phyloP scores from a whole-genome alignment of 2,113 vertebrate genomes.

The Haliaeetus leucogaster region DNA sequence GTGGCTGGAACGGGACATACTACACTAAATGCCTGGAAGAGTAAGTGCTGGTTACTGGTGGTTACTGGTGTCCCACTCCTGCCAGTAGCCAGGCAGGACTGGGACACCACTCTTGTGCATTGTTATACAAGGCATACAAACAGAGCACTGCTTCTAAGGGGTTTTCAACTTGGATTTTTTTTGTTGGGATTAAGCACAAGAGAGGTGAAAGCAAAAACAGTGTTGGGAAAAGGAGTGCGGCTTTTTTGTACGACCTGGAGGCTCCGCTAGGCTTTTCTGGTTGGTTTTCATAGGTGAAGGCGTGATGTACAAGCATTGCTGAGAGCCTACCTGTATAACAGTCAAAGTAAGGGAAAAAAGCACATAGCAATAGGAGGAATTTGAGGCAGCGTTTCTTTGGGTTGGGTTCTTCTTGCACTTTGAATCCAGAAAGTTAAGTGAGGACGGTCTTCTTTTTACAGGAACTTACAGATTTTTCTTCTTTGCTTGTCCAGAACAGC shows the following conservation, averaged over 20 bases:
- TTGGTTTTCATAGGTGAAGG: not conserved
- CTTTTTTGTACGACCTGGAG: not conserved
- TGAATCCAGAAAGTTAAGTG: not conserved
- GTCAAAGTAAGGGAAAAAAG: not conserved
- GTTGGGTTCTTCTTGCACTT: not conserved
- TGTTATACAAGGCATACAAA: not conserved
- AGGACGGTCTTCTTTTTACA: not conserved
- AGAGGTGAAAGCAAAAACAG: not conserved
- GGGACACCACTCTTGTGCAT: not conserved
- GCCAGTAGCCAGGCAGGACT: not conserved
- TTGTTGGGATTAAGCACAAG: not conserved
- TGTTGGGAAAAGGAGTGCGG: not conserved
- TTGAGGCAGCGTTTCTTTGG: not conserved
- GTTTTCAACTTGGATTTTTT: not conserved
- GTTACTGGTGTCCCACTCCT: not conserved
- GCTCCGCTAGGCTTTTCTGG: not conserved
- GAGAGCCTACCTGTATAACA: not conserved
- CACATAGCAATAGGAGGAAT: not conserved
- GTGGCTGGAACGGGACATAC: not conserved
- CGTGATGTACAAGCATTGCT: not conserved
- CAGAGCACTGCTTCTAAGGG: too few relatives aligned
- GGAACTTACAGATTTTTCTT: not conserved
- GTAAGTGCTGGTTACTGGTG: not conserved
- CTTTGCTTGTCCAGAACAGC: not conserved
- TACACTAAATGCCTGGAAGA: constrained; percentile 19